Evolutionary conservation across 2,797 vertebrate genomes (phyloP), one percentile per base, ranked within the genome.

Genomic region (Thalassophryne amazonica): DNA sequence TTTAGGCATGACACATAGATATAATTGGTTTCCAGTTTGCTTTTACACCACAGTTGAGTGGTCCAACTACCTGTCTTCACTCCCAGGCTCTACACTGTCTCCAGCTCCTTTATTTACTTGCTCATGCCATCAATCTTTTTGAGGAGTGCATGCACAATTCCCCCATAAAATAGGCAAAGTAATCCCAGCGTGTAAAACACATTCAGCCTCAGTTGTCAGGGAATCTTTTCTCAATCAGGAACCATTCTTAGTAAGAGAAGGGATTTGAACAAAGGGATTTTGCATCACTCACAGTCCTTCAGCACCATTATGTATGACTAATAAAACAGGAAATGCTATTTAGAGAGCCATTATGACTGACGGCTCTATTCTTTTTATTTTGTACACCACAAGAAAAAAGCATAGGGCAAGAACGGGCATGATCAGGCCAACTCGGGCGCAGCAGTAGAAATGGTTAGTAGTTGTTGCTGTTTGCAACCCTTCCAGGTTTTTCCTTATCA

Each of bases 251-350:
- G 61, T 68, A 56, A 85, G 74, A 80, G 76, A 73, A 29, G 66
- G 61, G 61, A 63, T 80, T 36, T 57, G 65, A 86, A 87, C 75
- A 88, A 88, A 85, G 57, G 64, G 72, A 73, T 78, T 86, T 85
- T 72, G 60, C 77, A 83, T 84, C 83, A 81, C 78, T 85, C 77
- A 71, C 72, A 60, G 64, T 69, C 75, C 76, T 87, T 90, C 84
- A 76, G 76, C 73, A 69, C 76, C 82, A 88, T 87, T 89, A 89
- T 88, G 83, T 87, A 86, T 89, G 85, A 90, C 86, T 90, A 91
- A 90, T 92, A 91, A 89, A 89, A 86, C 82, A 88, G 76, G 87
- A 90, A 86, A 90, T 87, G 82, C 78, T 87, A 88, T 90, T 89
- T 86, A 87, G 82, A 86, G 85, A 83, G 73, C 81, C 75, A 84